Conservation (phyloP, 2,888 invertebrate genomes). For the Tenthredo scrophulariae region DNA sequence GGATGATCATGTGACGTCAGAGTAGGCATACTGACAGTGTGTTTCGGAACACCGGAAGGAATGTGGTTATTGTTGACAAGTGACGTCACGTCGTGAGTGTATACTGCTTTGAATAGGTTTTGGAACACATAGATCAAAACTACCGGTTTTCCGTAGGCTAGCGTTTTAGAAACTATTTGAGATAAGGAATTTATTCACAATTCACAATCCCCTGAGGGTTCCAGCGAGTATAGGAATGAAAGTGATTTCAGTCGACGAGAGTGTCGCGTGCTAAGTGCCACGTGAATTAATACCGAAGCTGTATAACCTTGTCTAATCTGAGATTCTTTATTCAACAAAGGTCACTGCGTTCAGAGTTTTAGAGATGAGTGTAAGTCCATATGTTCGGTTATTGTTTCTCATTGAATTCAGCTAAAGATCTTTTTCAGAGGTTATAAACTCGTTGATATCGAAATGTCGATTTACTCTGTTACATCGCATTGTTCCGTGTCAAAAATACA, state of each 20-base stretch:
- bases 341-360: neutral
- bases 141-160: neutral
- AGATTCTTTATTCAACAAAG: neutral
- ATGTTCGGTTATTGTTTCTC: neutral
- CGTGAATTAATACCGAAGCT: slow-evolving; percentile 10
- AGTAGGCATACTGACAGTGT: no score
- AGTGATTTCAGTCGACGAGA: neutral
- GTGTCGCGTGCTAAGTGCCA: slow-evolving; percentile 32
- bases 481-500: neutral
- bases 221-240: neutral
- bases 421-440: neutral
- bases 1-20: no score
- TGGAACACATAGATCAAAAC: neutral
- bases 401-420: neutral
- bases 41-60: no score
- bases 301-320: neutral
- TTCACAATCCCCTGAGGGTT: neutral
- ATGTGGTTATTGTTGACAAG: neutral
- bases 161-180: neutral
- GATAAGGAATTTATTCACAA: neutral
- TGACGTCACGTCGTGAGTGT: neutral
- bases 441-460: neutral
- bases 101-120: neutral
- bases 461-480: neutral
- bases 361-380: slow-evolving; percentile 43